These are phyloP conservation scores for Actenoides lindsayi DNA, from an alignment of 2,113 vertebrate species.

Conservation along the genomic window DNA sequence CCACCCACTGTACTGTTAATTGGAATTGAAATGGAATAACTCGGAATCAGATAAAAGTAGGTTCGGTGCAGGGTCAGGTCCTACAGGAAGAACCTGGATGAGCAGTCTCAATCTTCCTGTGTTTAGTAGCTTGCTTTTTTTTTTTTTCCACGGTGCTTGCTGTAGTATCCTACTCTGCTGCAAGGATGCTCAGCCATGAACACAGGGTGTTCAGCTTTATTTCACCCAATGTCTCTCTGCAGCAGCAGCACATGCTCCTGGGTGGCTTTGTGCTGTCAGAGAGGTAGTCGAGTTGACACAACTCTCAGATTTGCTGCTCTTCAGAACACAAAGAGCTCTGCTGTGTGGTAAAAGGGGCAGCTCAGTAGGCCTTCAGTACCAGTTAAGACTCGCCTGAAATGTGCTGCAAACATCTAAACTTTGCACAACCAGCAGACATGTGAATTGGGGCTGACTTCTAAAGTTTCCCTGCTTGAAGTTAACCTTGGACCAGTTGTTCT, in stretches of 20 bases:
- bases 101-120: neutral
- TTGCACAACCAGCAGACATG: neutral
- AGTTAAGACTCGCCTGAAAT: neutral
- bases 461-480: neutral
- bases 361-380: accelerated
- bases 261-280: neutral
- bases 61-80: neutral
- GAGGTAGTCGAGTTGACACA: neutral
- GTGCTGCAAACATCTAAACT: neutral
- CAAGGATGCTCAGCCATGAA: neutral
- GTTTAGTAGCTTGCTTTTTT: neutral
- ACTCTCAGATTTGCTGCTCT: neutral
- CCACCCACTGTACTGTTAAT: neutral
- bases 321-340: neutral
- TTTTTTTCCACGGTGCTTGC: neutral
- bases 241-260: neutral
- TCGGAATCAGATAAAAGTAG: neutral
- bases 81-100: neutral
- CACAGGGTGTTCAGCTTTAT: neutral
- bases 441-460: neutral
- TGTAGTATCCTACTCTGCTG: neutral
- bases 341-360: neutral
- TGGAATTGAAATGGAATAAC: neutral
- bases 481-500: neutral
- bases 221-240: neutral